Evolutionary conservation across 2,888 invertebrate genomes (phyloP), one percentile per base, ranked within the genome.

Genomic region (Punctoribates punctum): DNA sequence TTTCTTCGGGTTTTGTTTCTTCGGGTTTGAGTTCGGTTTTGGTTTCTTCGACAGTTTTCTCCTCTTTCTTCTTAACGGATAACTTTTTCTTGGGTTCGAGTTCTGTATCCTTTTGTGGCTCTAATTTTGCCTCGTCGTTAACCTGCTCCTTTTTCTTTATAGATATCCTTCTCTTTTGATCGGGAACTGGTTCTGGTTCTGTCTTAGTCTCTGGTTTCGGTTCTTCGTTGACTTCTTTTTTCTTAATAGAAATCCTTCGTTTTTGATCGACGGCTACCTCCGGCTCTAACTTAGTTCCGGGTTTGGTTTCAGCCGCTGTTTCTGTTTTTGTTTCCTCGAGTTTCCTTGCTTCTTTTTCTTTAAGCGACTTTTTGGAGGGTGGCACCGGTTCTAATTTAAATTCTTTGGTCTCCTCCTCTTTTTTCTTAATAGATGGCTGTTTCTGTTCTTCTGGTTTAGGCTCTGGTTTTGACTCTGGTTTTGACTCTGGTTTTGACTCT

Each of bases 381-480:
- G 42, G 42, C 6, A 42, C 42, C 1, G 60, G 17, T 27, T 60
- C 27, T 27, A 51, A 51, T 60, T 60, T 20, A n/a, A 51, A 17
- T 51, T 51, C 20, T 51, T 51, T 51, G 51, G 1, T 23, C 20
- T 29, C 65, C 27, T 48, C 75, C 27, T 11, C 73, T 42, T 60
- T 74, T 60, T 76, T 73, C 74, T 65, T 76, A 38, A 76, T 42
- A 1, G 73, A 76, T 20, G 48, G 0, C 17, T 51, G 60, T 42
- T 74, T 74, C 25, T 76, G 42, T 8, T 29, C 74, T 27, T 54
- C 29, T 11, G 25, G 79, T 29, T 78, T 78, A 13, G 79, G 79
- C 73, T 79, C 81, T n/a, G 82, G 82, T 60, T 82, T 65, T 3
- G 20, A 6, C 76, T 78, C 79, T 17, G 79, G 79, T 29, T 78